Evolutionary conservation across 1,140 invertebrate genomes (phyloP).

Genomic region (Lasaia peninsularis): DNA sequence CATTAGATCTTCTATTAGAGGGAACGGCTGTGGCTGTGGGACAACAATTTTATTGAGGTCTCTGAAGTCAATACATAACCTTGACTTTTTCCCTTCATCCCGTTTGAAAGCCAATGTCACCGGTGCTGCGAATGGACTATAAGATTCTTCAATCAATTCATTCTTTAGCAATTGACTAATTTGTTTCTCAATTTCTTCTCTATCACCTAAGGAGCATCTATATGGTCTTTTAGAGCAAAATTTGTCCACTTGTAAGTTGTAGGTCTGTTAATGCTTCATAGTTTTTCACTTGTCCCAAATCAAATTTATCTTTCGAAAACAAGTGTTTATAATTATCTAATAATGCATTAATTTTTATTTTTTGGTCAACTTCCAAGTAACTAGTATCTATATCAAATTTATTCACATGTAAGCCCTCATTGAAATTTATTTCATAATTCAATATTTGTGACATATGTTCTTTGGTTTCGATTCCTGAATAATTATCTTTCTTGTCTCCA

Average conservation of each 20-base stretch:
- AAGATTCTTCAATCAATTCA: conserved; percentile 1
- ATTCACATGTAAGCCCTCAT: conserved; percentile 21
- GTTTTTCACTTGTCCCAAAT: conserved; percentile 1
- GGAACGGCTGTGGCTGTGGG: conserved; percentile 15
- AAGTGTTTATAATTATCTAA: conserved; percentile 3
- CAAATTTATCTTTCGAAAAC: conserved; percentile 8
- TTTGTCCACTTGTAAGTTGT: background rate
- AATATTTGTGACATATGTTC: background rate
- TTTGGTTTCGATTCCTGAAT: conserved; percentile 13
- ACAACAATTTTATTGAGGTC: conserved; percentile 18
- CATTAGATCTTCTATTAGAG: conserved; percentile 19
- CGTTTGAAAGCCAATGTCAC: conserved; percentile 3
- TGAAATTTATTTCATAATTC: conserved; percentile 24
- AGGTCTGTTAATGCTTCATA: conserved; percentile 12
- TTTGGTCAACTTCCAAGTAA: conserved; percentile 18
- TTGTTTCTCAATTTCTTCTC: conserved; percentile 19
- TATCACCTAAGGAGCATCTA: conserved; percentile 6
- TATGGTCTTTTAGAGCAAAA: conserved; percentile 12
- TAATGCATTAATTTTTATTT: conserved; percentile 19
- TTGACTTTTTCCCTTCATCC: conserved; percentile 15
- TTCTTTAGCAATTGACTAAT: conserved; percentile 5
- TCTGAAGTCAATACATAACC: no score
- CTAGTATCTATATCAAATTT: conserved; percentile 22
- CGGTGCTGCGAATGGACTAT: no score
- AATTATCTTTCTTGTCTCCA: conserved; percentile 2